Conservation (phyloP, 2,888 invertebrate species). For the Hyalella azteca region DNA sequence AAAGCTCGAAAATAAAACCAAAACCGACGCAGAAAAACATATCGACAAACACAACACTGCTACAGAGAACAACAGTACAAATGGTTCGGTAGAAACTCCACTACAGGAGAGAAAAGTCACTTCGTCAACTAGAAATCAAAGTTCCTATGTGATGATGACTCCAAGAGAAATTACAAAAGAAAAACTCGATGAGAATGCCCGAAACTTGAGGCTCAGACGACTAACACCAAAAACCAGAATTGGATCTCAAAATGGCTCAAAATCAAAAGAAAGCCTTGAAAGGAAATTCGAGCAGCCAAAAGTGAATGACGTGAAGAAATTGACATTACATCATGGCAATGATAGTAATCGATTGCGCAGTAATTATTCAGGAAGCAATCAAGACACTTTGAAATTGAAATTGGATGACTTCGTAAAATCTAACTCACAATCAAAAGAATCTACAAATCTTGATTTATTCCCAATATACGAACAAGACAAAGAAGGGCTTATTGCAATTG, state of each 20-base stretch:
- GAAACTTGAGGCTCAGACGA: neutral
- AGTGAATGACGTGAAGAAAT: neutral
- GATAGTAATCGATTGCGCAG: too few species aligned
- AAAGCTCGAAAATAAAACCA: neutral
- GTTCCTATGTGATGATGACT: neutral
- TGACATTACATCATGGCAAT: neutral
- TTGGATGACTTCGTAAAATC: neutral
- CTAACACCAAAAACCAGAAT: neutral
- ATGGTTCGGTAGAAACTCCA: neutral
- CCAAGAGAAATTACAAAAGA: neutral
- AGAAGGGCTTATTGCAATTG: too few species aligned
- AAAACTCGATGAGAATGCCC: neutral
- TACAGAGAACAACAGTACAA: neutral
- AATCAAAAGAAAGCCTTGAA: neutral
- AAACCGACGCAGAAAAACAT: neutral
- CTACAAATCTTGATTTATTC: too few species aligned
- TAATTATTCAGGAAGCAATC: neutral
- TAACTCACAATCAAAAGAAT: neutral
- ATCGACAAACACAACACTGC: neutral
- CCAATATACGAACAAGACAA: too few species aligned
- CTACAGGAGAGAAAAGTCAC: too few species aligned
- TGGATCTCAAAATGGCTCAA: too few species aligned
- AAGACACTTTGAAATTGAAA: neutral
- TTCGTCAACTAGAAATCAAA: neutral
- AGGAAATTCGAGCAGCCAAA: neutral